Percentiles rank a stretch among this genome's conserved stretches.
phyloP scores from a whole-genome alignment of 53 echinoderm and acorn worm species.

The Holothuria scabra region DNA sequence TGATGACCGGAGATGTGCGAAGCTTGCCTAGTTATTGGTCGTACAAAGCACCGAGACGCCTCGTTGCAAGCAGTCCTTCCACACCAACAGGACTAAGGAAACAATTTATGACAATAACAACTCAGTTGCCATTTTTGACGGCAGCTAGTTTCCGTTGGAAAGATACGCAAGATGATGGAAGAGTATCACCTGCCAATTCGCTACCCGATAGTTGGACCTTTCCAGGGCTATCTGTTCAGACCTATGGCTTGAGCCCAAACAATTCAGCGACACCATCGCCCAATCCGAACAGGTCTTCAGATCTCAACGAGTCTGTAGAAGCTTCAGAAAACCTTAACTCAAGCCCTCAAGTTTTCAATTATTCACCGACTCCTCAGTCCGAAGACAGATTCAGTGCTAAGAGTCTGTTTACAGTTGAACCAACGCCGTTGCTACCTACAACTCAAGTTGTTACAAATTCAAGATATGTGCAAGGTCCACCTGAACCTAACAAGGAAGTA shows the following conservation, averaged over 20 bases:
- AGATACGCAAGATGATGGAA: slow-evolving; percentile 20
- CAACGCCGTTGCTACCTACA: too few relatives aligned
- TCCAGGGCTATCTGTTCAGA: slow-evolving; percentile 10
- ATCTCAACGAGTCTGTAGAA: too few relatives aligned
- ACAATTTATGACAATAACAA: slow-evolving; percentile 36
- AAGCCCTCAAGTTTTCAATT: too few relatives aligned
- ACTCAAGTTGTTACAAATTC: too few relatives aligned
- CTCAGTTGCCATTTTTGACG: slow-evolving; percentile 60
- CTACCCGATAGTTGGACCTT: slow-evolving; percentile 42
- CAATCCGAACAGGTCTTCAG: background rate
- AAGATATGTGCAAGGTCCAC: too few relatives aligned
- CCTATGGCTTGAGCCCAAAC: slow-evolving; percentile 34
- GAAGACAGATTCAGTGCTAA: too few relatives aligned
- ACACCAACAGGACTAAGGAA: slow-evolving; percentile 65
- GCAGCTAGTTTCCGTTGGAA: slow-evolving; percentile 54
- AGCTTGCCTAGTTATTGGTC: slow-evolving; percentile 68
- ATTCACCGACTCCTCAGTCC: too few relatives aligned
- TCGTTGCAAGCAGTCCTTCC: slow-evolving; percentile 61
- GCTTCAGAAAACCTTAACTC: too few relatives aligned
- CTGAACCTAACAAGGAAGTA: too few relatives aligned
- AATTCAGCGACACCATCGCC: slow-evolving; percentile 25
- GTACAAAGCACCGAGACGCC: slow-evolving; percentile 42
- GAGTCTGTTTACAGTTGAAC: too few relatives aligned
- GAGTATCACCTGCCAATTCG: slow-evolving; percentile 32
- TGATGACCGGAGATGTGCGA: slow-evolving; percentile 61